Conservation (phyloP, 92 coral and sea anemone species). For the Galaxea fascicularis region DNA sequence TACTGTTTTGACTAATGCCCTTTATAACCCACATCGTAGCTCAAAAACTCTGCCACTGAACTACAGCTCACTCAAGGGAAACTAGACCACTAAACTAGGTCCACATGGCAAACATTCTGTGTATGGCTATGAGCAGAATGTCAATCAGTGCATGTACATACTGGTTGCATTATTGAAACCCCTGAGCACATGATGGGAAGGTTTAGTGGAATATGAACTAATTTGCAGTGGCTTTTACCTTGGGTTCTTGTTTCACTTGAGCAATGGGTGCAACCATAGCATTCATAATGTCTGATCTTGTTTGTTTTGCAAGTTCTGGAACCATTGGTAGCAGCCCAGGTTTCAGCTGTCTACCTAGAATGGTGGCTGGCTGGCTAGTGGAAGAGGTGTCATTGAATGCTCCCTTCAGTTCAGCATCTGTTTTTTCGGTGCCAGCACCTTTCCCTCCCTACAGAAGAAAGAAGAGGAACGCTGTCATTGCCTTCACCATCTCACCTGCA, state of each 20-base stretch:
- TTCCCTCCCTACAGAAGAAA: conserved; percentile 33
- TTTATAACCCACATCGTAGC: too few species aligned
- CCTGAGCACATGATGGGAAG: too few species aligned
- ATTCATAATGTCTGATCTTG: conserved; percentile 72
- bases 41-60: too few species aligned
- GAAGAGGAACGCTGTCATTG: neutral
- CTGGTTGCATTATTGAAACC: too few species aligned
- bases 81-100: too few species aligned
- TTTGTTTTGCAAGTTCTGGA: conserved; percentile 90
- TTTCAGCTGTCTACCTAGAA: conserved; percentile 89
- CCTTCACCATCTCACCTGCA: neutral
- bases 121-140: too few species aligned
- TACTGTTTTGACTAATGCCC: too few species aligned
- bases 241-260: conserved; percentile 61
- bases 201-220: too few species aligned
- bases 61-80: too few species aligned
- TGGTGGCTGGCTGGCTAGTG: conserved; percentile 50
- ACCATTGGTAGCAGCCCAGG: conserved; percentile 97
- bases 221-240: too few species aligned
- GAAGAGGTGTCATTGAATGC: conserved; percentile 28
- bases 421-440: conserved; percentile 30
- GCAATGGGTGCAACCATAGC: conserved; percentile 81
- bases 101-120: too few species aligned
- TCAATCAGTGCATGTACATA: too few species aligned
- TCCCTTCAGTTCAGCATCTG: conserved; percentile 27